Percentiles rank a stretch among this genome's conserved stretches.
Evolutionary conservation across 2,888 invertebrate species (phyloP).

Genomic region (Candidula unifasciata): DNA sequence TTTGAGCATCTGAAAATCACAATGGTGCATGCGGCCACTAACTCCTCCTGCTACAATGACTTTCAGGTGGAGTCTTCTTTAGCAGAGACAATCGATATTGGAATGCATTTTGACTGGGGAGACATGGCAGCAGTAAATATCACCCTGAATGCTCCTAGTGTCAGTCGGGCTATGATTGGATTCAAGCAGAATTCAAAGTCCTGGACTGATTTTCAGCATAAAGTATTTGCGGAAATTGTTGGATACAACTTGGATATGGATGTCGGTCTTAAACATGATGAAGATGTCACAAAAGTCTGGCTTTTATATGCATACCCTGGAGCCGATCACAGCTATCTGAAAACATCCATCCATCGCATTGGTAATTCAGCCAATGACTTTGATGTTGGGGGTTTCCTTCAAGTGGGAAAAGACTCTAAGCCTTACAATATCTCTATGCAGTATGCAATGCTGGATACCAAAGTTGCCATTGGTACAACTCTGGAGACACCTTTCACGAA

Average conservation of each 20-base stretch:
- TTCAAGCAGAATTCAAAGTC: constrained; percentile 44
- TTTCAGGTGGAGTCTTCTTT: constrained; percentile 37
- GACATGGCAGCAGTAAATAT: constrained; percentile 34
- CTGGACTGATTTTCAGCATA: constrained; percentile 54
- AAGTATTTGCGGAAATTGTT: constrained; percentile 46
- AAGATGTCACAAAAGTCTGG: constrained; percentile 41
- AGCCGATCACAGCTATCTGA: constrained; percentile 47
- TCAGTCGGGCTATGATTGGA: constrained; percentile 36
- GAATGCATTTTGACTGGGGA: constrained; percentile 49
- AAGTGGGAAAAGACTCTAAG: constrained; percentile 41
- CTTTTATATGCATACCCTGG: constrained; percentile 49
- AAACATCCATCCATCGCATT: constrained; percentile 42
- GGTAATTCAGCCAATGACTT: constrained; percentile 37
- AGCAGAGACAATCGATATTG: constrained; percentile 30
- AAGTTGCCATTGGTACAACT: constrained; percentile 48
- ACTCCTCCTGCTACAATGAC: constrained; percentile 27
- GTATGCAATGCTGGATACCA: constrained; percentile 25
- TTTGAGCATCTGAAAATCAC: constrained; percentile 33
- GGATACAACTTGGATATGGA: constrained; percentile 49
- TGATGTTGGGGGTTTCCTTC: constrained; percentile 47
- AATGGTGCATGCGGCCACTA: not conserved
- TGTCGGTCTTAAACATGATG: constrained; percentile 44
- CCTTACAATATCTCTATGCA: constrained; percentile 51
- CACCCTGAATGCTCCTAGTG: constrained; percentile 40
- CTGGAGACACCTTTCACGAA: constrained; percentile 52